Evolutionary conservation across 2,113 vertebrate species (phyloP).

Genomic region (Neofelis nebulosa): DNA sequence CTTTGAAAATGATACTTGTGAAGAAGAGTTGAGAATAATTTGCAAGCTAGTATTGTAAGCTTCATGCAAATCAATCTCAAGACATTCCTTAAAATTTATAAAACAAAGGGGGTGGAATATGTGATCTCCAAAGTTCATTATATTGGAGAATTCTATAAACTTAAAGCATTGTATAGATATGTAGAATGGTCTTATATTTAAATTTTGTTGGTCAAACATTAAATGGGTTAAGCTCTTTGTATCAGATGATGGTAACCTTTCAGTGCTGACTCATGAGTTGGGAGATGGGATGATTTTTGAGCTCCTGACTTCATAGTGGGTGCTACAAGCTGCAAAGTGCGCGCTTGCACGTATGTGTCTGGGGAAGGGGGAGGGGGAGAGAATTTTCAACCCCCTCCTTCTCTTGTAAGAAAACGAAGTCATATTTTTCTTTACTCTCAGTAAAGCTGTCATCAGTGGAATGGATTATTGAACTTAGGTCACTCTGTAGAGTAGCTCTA

Average conservation of each 20-base stretch:
- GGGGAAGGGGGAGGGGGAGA: no score
- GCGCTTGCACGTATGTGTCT: no score
- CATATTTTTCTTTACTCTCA: conserved; percentile 35
- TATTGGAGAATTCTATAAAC: conserved; percentile 29
- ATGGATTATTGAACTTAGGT: conserved; percentile 62
- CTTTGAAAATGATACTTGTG: conserved; percentile 36
- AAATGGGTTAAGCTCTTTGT: conserved; percentile 20
- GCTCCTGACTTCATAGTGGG: background rate
- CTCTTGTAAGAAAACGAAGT: conserved; percentile 37
- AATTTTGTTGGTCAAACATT: conserved; percentile 7
- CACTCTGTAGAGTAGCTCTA: background rate
- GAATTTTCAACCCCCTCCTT: background rate
- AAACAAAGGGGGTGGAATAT: background rate
- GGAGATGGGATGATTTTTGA: conserved; percentile 41
- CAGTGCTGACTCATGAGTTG: conserved; percentile 49
- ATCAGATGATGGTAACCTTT: background rate
- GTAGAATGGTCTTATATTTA: conserved; percentile 45
- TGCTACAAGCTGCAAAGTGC: background rate
- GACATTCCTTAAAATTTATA: background rate
- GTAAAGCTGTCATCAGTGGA: conserved; percentile 63
- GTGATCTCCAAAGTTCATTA: background rate
- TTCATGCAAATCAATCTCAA: background rate
- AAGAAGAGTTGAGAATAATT: conserved; percentile 21
- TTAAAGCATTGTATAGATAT: background rate
- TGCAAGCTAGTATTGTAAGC: background rate